These are phyloP conservation scores for Amphipoea oculea DNA, from an alignment of 2,888 invertebrate species.

Conservation along the genomic window DNA sequence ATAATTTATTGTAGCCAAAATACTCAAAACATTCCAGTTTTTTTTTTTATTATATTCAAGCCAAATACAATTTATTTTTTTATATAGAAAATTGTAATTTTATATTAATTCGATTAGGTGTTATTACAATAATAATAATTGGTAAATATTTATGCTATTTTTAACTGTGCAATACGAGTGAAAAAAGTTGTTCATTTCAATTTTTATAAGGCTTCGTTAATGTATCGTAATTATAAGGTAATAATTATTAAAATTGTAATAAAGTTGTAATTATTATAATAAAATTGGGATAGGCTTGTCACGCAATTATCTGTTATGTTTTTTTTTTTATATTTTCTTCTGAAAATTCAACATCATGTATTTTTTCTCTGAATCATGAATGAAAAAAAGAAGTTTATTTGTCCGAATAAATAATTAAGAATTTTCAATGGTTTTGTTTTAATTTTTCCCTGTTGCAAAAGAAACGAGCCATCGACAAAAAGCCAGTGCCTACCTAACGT, in stretches of 20 bases:
- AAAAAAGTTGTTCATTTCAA: constrained; percentile 82
- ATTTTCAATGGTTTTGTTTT: constrained; percentile 82
- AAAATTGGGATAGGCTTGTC: constrained; percentile 85
- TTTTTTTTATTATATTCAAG: constrained; percentile 67
- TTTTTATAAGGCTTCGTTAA: constrained; percentile 78
- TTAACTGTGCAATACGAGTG: constrained; percentile 88
- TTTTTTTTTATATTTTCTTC: constrained; percentile 75
- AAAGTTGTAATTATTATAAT: constrained; percentile 84
- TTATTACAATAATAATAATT: constrained; percentile 76
- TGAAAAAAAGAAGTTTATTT: constrained; percentile 84
- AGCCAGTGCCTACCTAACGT: background rate
- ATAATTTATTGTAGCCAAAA: constrained; percentile 68
- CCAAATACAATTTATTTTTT: constrained; percentile 76
- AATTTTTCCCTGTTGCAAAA: constrained; percentile 60
- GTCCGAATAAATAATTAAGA: constrained; percentile 89
- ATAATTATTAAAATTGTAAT: constrained; percentile 85
- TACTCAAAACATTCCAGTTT: constrained; percentile 75
- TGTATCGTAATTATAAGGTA: constrained; percentile 70
- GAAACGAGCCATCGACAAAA: background rate
- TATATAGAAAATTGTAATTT: constrained; percentile 70
- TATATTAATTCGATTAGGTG: constrained; percentile 78
- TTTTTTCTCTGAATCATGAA: constrained; percentile 79
- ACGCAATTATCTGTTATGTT: constrained; percentile 85
- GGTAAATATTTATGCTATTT: constrained; percentile 84
- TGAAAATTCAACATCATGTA: constrained; percentile 74